phyloP scores from a whole-genome alignment of 2,113 vertebrate species.

The Halcyon senegalensis region DNA sequence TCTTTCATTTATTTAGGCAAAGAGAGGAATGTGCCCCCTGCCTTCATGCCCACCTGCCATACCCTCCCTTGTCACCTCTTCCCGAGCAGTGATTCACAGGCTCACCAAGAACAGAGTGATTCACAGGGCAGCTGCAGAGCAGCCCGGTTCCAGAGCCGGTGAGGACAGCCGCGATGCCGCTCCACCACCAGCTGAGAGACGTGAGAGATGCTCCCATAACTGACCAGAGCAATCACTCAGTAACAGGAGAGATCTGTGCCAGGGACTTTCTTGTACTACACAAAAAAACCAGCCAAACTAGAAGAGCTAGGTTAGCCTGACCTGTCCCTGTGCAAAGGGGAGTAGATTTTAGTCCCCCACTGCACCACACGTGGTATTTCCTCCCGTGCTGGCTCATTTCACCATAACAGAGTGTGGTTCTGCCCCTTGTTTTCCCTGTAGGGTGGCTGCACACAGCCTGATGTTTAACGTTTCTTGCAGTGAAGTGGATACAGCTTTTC shows the following conservation, averaged over 20 bases:
- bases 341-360: not conserved
- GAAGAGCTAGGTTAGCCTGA: not conserved
- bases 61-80: accelerated
- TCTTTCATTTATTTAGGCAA: not conserved
- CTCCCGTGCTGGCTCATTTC: not conserved
- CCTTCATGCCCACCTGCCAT: not conserved
- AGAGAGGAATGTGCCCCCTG: not conserved
- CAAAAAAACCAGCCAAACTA: not conserved
- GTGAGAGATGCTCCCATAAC: accelerated
- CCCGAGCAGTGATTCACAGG: not conserved
- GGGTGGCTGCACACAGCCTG: not conserved
- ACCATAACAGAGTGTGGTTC: not conserved
- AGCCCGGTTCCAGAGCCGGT: not conserved
- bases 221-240: not conserved
- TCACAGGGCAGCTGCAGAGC: conserved; percentile 21
- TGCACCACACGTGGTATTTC: accelerated
- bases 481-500: not conserved
- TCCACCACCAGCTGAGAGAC: not conserved
- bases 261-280: not conserved
- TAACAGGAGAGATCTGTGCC: not conserved
- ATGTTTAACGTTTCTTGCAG: not conserved
- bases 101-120: not conserved
- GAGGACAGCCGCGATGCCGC: not conserved
- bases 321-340: not conserved
- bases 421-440: not conserved